Evolutionary conservation across 2,888 invertebrate species (phyloP), one percentile per base, ranked within the genome.

Genomic region (Hylaea fasciaria): DNA sequence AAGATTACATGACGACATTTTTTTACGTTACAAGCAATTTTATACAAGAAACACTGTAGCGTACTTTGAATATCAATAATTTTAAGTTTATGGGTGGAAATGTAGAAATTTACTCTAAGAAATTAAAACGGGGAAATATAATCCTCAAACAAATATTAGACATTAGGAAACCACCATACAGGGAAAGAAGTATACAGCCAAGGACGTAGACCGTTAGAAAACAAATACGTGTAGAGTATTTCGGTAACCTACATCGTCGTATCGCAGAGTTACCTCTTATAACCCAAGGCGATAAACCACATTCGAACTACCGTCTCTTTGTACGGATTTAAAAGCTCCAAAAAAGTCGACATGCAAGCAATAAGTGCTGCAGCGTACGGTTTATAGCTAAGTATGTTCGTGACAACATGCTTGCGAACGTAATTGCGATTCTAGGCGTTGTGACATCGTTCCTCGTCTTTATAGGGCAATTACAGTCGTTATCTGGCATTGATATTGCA

Each of bases 401-500:
- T 88, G 89, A 85, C 80, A 83, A 85, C 79, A 87, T 85, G 85
- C 80, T 83, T 78, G 83, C 75, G 78, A 74, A 78, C 82, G 82
- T 89, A 89, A 90, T 89, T 87, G 86, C 86, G 81, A 87, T 83
- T 83, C 87, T 87, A 86, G 83, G 85, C 89, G 81, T 81, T 82
- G 81, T 84, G 86, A 87, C 87, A 87, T 89, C 89, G 87, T 89
- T 88, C 77, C 82, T 80, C 85, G 85, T 84, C 87, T 91, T 91
- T 90, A 91, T 91, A 89, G 89, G 84, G 87, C 88, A 90, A 90
- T 91, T 89, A 89, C 86, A 81, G 87, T 76, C 84, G 84, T 89
- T 90, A 91, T 90, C 90, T 91, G 89, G 87, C 90, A 89, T 91
- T 90, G 89, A 89, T 91, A 89, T 87, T 89, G 88, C 89, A 90